Conservation (phyloP, 2,888 invertebrate species). For the Cataglyphis cursor region DNA sequence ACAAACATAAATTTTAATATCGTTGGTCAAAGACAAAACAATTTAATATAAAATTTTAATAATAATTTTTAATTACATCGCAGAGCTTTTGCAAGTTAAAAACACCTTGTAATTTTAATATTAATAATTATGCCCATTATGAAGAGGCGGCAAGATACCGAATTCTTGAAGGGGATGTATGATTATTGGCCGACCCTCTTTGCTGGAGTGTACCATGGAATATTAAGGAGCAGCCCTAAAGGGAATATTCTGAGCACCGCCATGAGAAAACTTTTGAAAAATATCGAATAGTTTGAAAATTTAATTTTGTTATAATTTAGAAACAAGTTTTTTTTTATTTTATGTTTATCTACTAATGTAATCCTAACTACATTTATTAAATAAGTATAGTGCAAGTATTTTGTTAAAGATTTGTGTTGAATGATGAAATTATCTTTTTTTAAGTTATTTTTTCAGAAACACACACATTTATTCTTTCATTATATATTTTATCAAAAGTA, state of each 20-base stretch:
- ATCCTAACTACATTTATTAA: neutral
- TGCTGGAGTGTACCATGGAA: constrained; percentile 69
- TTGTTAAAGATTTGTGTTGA: neutral
- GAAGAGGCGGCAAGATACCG: constrained; percentile 60
- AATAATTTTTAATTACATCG: constrained; percentile 25
- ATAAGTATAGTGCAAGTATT: neutral
- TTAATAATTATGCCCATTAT: constrained; percentile 63
- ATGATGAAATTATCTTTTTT: neutral
- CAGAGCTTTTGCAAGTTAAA: constrained; percentile 12
- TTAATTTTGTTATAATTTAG: neutral
- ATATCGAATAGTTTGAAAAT: neutral
- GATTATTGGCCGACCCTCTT: constrained; percentile 77
- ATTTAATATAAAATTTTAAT: constrained; percentile 13
- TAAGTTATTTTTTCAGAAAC: neutral
- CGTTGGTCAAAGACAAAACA: neutral
- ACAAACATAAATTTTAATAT: constrained; percentile 5
- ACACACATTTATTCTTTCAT: neutral
- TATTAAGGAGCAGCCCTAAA: constrained; percentile 78
- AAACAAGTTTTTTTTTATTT: neutral
- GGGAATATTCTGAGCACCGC: constrained; percentile 71
- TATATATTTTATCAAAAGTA: constrained; percentile 10
- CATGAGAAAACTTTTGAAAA: constrained; percentile 14
- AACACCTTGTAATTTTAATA: constrained; percentile 31
- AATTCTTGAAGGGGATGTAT: constrained; percentile 83
- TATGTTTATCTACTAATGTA: neutral